Percentiles rank a stretch among this genome's conserved stretches.
Evolutionary conservation across 2,113 vertebrate genomes (phyloP).

Genomic region (Phylloscopus trochilus): DNA sequence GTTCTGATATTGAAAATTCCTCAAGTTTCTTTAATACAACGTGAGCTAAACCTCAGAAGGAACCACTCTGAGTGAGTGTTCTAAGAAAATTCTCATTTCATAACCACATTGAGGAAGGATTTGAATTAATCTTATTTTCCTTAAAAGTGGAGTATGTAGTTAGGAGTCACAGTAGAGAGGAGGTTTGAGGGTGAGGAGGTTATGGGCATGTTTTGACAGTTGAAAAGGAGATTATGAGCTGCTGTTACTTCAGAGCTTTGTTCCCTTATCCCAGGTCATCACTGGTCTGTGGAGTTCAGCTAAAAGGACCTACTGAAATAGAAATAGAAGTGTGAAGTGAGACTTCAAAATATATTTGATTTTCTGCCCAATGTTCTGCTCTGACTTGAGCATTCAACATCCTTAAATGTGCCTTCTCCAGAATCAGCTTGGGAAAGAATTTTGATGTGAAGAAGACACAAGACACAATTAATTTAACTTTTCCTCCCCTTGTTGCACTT

Average conservation of each 20-base stretch:
- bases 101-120: background rate
- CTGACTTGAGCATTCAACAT: background rate
- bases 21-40: background rate
- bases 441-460: background rate
- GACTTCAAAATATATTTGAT: background rate
- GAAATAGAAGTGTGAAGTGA: background rate
- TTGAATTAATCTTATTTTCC: background rate
- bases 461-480: background rate
- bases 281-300: background rate
- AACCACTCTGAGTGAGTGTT: background rate
- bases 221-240: background rate
- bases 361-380: background rate
- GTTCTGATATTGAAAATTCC: conserved; percentile 22
- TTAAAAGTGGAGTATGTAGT: background rate
- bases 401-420: background rate
- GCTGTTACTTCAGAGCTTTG: background rate
- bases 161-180: background rate
- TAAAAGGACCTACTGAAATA: background rate
- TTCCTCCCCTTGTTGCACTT: background rate
- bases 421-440: background rate
- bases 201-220: background rate
- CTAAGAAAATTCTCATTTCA: conserved; percentile 1
- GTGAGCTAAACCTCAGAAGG: background rate
- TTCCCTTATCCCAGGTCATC: background rate
- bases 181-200: background rate